phyloP scores from a whole-genome alignment of 1,140 invertebrate genomes.

The Aphis gossypii region DNA sequence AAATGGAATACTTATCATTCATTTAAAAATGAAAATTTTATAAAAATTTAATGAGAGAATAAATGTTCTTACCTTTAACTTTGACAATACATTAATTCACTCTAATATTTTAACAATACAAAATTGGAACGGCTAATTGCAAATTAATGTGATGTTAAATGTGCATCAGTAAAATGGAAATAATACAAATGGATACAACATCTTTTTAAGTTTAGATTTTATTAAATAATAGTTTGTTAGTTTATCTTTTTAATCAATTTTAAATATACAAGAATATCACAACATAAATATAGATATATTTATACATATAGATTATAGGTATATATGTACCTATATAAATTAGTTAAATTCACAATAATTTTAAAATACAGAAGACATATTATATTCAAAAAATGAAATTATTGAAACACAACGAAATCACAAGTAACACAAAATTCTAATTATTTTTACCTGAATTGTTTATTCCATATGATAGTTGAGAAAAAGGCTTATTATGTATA shows the following conservation, averaged over 20 bases:
- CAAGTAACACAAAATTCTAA: conserved; percentile 17
- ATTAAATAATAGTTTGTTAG: neutral
- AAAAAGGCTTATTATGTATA: conserved; percentile 52
- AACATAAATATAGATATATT: neutral
- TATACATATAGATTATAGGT: too few relatives aligned
- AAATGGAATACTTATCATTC: neutral
- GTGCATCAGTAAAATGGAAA: neutral
- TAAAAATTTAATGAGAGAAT: neutral
- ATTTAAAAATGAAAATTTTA: neutral
- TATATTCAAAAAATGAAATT: conserved; percentile 20
- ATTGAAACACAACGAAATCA: conserved; percentile 38
- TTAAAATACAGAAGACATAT: conserved; percentile 13
- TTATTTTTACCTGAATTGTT: conserved; percentile 52
- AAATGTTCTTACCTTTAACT: neutral
- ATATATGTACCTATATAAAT: neutral
- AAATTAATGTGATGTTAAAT: neutral
- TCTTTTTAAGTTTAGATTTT: neutral
- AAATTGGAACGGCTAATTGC: neutral
- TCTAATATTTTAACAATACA: neutral
- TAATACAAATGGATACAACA: neutral
- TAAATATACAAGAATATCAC: neutral
- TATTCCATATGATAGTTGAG: conserved; percentile 26
- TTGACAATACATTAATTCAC: neutral
- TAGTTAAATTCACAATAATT: conserved; percentile 19
- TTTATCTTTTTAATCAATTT: neutral